Conservation (phyloP, 2,797 vertebrate species). For the Aphelocoma californica region DNA sequence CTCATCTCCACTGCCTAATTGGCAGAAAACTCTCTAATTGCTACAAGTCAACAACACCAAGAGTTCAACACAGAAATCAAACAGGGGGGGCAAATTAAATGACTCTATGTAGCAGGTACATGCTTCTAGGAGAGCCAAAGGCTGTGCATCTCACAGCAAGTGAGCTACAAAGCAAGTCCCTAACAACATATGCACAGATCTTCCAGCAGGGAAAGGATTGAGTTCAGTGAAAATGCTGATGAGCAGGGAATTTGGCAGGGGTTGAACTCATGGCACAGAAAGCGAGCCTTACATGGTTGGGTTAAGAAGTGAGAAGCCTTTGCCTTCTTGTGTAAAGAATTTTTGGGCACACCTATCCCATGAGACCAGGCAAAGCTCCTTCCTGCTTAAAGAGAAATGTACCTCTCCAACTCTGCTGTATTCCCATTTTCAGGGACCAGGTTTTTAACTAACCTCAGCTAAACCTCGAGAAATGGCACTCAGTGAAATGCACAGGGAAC, state of each 20-base stretch:
- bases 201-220: not conserved
- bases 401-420: not conserved
- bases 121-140: not conserved
- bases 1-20: slow-evolving; percentile 23
- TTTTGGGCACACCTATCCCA: not conserved
- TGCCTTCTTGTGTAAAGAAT: not conserved
- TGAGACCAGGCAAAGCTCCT: not conserved
- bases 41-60: slow-evolving; percentile 18
- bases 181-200: not conserved
- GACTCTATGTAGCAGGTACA: not conserved
- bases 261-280: not conserved
- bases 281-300: not conserved
- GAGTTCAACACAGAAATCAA: not conserved
- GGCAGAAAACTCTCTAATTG: not conserved
- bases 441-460: not conserved
- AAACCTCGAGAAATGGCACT: not conserved
- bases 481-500: not conserved
- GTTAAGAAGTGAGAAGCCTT: not conserved
- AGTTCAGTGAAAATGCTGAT: not conserved
- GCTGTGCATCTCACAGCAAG: not conserved
- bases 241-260: not conserved
- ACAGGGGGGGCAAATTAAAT: not conserved
- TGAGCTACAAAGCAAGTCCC: not conserved
- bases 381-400: not conserved
- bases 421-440: not conserved